A percentile compares a stretch with the other conserved stretches of the same genome.
These are phyloP conservation scores for Passerculus sandwichensis DNA, from an alignment of 2,797 vertebrate genomes.

Conservation along the genomic window DNA sequence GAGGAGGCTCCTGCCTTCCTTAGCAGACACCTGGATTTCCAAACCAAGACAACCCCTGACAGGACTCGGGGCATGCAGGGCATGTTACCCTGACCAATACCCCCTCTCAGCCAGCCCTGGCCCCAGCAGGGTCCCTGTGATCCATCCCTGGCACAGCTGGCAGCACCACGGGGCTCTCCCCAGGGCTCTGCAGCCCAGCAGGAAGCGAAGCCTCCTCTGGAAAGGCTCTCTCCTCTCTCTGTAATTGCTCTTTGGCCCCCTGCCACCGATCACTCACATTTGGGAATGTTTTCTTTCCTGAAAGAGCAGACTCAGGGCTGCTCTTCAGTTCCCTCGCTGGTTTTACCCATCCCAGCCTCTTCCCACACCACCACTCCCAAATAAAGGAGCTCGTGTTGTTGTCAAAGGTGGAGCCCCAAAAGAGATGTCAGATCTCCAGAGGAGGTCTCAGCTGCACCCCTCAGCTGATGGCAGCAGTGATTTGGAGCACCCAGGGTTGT, in stretches of 20 bases:
- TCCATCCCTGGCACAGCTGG: background rate
- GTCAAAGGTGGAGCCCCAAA: background rate
- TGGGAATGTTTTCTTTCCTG: background rate
- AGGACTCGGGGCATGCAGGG: background rate
- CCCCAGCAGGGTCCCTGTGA: background rate
- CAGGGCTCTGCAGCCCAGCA: conserved; percentile 3
- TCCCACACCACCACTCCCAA: rapidly evolving
- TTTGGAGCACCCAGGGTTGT: rapidly evolving
- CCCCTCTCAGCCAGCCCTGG: background rate
- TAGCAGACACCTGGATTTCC: too few species aligned
- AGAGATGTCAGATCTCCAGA: background rate
- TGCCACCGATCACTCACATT: conserved; percentile 25
- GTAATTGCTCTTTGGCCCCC: conserved; percentile 66
- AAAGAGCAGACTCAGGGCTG: background rate
- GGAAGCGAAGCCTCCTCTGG: background rate
- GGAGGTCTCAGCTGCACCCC: background rate
- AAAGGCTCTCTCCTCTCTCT: conserved; percentile 49
- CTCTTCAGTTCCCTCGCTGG: background rate
- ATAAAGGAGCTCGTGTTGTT: rapidly evolving
- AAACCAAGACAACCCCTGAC: background rate
- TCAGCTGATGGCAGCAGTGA: background rate
- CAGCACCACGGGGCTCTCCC: background rate
- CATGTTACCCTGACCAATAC: background rate
- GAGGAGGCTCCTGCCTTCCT: too few species aligned
- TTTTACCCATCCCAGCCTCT: background rate